Conservation (phyloP, 2,888 invertebrate species). For the Lampropteryx suffumata region DNA sequence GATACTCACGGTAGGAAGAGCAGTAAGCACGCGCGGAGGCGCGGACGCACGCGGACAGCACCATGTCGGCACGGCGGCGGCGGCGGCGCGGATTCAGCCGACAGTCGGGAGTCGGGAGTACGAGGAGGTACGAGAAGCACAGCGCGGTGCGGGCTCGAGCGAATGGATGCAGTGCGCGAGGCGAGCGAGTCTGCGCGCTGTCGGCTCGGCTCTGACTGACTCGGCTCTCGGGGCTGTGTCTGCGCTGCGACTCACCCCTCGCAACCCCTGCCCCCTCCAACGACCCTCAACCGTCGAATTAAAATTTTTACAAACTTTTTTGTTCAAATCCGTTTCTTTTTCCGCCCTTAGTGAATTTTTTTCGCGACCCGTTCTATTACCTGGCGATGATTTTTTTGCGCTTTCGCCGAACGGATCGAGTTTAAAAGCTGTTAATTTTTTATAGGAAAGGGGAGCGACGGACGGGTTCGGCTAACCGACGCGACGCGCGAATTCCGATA, state of each 20-base stretch:
- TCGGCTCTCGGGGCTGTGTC: constrained; percentile 13
- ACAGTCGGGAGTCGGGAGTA: too few relatives aligned
- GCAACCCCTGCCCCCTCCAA: constrained; percentile 35
- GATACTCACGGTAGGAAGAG: constrained; percentile 68
- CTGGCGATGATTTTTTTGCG: constrained; percentile 75
- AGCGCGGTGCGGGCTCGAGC: constrained; percentile 1
- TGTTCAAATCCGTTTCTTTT: constrained; percentile 80
- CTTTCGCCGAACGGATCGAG: constrained; percentile 64
- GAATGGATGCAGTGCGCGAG: too few relatives aligned
- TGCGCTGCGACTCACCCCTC: constrained; percentile 27
- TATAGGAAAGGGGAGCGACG: constrained; percentile 74
- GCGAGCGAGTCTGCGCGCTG: too few relatives aligned
- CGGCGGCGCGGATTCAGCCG: too few relatives aligned
- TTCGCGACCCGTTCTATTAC: constrained; percentile 78
- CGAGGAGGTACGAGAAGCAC: too few relatives aligned
- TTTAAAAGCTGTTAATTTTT: constrained; percentile 82
- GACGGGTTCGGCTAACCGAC: constrained; percentile 73
- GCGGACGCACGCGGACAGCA: constrained; percentile 74
- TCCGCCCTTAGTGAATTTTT: constrained; percentile 82
- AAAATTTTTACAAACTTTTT: constrained; percentile 72
- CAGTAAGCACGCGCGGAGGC: constrained; percentile 62
- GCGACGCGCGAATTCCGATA: constrained; percentile 80
- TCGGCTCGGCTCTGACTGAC: constrained; percentile 15
- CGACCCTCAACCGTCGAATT: constrained; percentile 66
- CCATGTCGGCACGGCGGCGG: constrained; percentile 48